These are phyloP conservation scores for Sturnira hondurensis DNA, from an alignment of 2,113 vertebrate genomes.

Conservation along the genomic window DNA sequence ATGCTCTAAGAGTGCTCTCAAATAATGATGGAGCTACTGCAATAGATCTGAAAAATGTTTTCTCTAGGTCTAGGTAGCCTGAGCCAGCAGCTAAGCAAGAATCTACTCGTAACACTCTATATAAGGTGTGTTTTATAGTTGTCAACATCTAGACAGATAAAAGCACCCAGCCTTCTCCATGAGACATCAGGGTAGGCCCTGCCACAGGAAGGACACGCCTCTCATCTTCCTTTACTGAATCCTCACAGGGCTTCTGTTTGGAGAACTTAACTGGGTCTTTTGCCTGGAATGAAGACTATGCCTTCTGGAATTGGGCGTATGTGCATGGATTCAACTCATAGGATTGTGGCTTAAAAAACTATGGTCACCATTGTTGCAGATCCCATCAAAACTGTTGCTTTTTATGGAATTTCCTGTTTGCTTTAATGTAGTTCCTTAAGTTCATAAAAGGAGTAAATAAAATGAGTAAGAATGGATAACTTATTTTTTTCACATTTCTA, in stretches of 20 bases:
- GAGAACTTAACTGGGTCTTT: not conserved
- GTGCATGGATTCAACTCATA: not conserved
- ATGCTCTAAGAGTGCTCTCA: not conserved
- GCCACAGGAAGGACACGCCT: rapidly evolving
- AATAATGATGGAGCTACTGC: not conserved
- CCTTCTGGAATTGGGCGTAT: not conserved
- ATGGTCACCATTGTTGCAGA: not conserved
- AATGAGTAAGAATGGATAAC: not conserved
- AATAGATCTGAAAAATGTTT: not conserved
- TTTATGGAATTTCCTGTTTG: not conserved
- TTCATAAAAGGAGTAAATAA: not conserved
- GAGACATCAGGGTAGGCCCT: not conserved
- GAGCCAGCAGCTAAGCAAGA: not conserved
- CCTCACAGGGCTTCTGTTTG: not conserved
- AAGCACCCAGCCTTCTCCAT: not conserved
- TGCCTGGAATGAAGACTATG: not conserved
- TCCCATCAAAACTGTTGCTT: not conserved
- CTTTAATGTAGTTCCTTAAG: not conserved
- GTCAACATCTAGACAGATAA: too few relatives aligned
- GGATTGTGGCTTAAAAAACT: not conserved
- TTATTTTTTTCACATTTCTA: not conserved
- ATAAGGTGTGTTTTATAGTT: too few relatives aligned
- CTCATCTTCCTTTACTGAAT: not conserved
- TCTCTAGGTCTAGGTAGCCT: not conserved
- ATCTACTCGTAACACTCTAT: too few relatives aligned